Evolutionary conservation across 2,888 invertebrate genomes (phyloP).

Genomic region (Lycocerus yunnanus): DNA sequence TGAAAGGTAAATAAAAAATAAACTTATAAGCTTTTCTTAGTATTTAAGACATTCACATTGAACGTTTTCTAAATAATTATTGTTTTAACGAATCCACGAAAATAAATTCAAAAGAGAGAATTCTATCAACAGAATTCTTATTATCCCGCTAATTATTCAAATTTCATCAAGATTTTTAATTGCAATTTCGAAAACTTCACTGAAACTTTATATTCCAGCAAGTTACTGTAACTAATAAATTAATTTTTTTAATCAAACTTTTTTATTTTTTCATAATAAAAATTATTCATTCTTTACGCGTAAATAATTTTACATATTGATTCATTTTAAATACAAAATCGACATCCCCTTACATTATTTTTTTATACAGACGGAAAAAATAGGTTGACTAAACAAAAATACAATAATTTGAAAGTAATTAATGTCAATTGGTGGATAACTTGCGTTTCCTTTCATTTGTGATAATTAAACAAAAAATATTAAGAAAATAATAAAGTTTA

Average conservation of each 20-base stretch:
- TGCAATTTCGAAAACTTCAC: neutral
- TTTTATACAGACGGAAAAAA: too few species aligned
- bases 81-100: neutral
- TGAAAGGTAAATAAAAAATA: slow-evolving; percentile 29
- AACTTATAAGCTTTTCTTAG: neutral
- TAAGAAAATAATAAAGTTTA: too few species aligned
- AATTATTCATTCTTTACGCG: neutral
- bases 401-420: too few species aligned
- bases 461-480: too few species aligned
- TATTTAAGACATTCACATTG: neutral
- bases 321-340: neutral
- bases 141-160: neutral
- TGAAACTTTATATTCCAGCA: neutral
- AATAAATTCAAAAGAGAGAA: neutral
- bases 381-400: too few species aligned
- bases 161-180: neutral
- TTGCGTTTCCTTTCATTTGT: too few species aligned
- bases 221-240: neutral
- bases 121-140: neutral
- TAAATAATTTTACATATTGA: neutral
- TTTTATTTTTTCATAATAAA: neutral
- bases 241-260: neutral
- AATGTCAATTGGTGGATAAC: too few species aligned
- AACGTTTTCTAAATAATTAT: neutral
- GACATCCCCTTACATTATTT: too few species aligned